Evolutionary conservation across 2,797 vertebrate species (phyloP).

Genomic region (Luscinia luscinia): DNA sequence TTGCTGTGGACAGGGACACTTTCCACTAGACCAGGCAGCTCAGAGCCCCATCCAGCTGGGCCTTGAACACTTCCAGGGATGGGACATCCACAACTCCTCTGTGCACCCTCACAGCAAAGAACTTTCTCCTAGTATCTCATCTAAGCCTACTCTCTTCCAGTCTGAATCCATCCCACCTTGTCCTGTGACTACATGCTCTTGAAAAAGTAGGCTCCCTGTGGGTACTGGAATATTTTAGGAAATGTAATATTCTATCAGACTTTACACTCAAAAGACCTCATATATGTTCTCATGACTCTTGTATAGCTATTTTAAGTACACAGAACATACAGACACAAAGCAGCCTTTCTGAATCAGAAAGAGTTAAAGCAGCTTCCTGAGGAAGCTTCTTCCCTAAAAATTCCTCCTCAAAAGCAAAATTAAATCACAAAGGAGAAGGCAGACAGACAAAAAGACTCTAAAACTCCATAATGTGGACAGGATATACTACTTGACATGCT

Average conservation of each 20-base stretch:
- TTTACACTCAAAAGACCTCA: fast-evolving
- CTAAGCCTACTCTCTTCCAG: not conserved
- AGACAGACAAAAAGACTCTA: not conserved
- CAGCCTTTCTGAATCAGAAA: not conserved
- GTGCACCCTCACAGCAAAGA: not conserved
- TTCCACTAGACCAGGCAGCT: fast-evolving
- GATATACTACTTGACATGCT: not conserved
- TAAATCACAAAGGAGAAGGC: not conserved
- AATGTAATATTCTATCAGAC: not conserved
- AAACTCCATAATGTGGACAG: not conserved
- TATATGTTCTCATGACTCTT: not conserved
- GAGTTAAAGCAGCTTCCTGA: not conserved
- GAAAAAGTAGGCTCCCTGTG: not conserved
- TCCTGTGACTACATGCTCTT: not conserved
- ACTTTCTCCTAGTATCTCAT: not conserved
- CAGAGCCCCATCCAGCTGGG: not conserved
- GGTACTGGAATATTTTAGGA: not conserved
- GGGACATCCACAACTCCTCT: not conserved
- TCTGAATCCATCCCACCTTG: not conserved
- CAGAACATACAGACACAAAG: not conserved
- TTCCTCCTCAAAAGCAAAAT: not conserved
- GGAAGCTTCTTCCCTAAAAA: not conserved
- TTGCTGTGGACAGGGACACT: not conserved
- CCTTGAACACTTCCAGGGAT: not conserved
- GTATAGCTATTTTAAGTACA: not conserved